These are phyloP conservation scores for Hexactinellida sp. DNA, from an alignment of 37 sponge, comb jelly and placozoan genomes.

Conservation along the genomic window DNA sequence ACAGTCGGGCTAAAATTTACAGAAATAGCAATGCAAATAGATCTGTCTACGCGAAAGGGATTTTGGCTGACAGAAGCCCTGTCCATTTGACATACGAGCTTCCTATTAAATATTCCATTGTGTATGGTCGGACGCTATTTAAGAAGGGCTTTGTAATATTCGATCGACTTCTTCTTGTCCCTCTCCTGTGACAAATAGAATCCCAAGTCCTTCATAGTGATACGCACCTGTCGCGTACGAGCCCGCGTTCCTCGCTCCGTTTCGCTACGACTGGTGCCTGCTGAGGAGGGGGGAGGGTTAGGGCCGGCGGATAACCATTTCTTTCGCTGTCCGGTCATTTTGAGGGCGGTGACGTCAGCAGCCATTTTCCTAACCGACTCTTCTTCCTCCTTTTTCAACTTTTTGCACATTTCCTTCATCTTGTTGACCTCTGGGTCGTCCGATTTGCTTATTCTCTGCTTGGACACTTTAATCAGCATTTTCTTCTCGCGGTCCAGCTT, in stretches of 20 bases:
- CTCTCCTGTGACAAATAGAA: neutral
- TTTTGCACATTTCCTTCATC: neutral
- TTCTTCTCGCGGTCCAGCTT: neutral
- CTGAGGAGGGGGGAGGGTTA: neutral
- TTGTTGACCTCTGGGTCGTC: constrained; percentile 7
- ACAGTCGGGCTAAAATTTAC: constrained; percentile 19
- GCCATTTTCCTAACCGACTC: neutral
- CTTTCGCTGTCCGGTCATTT: neutral
- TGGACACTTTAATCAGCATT: constrained; percentile 2
- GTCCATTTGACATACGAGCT: constrained; percentile 4
- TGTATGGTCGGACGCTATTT: neutral
- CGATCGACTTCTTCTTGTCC: neutral
- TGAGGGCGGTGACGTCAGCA: constrained; percentile 10
- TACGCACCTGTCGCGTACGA: neutral
- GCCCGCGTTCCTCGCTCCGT: neutral
- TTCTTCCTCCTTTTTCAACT: neutral
- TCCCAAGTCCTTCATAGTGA: neutral
- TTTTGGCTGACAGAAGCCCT: constrained; percentile 10
- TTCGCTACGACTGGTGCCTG: neutral
- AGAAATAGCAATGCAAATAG: constrained; percentile 18
- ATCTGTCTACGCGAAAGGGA: neutral
- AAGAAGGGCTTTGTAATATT: neutral
- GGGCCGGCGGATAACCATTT: neutral
- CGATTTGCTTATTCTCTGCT: neutral
- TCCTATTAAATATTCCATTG: neutral